A percentile compares a stretch with the other conserved stretches of the same genome.
phyloP scores from a whole-genome alignment of 2,113 vertebrate genomes.

The Crotalus helleri region DNA sequence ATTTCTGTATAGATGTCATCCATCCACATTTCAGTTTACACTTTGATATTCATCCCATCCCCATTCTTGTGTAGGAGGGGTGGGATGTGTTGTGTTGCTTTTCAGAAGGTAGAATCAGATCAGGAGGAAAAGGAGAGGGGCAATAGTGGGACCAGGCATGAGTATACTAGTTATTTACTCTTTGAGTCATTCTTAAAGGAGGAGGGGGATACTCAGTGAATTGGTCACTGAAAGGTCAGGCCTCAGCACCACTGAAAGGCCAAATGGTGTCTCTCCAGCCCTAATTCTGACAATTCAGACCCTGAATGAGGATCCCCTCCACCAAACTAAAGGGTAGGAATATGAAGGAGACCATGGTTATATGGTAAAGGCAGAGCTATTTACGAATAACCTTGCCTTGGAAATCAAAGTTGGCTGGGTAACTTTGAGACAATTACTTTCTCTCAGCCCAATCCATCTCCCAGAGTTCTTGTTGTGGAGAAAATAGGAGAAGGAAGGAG shows the following conservation, averaged over 20 bases:
- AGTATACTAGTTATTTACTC: too few relatives aligned
- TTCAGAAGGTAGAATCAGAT: not conserved
- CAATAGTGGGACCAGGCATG: not conserved
- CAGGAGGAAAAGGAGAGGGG: not conserved
- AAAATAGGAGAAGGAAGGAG: not conserved
- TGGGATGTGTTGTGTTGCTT: not conserved
- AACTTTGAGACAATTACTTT: not conserved
- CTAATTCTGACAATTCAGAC: not conserved
- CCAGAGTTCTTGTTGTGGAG: not conserved
- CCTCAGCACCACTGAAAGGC: not conserved
- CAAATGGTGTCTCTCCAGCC: not conserved
- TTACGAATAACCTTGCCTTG: not conserved
- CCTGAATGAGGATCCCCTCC: not conserved
- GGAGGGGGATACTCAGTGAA: not conserved
- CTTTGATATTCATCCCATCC: not conserved
- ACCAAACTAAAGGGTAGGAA: not conserved
- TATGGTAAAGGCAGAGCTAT: not conserved
- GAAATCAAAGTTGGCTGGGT: not conserved
- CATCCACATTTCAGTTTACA: not conserved
- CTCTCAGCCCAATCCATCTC: not conserved
- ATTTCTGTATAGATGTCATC: not conserved
- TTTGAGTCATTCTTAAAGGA: not conserved
- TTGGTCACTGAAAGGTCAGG: not conserved
- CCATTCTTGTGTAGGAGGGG: not conserved
- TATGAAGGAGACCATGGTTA: not conserved